Evolutionary conservation across 2,113 vertebrate genomes (phyloP).

Genomic region (Deroptyus accipitrinus): DNA sequence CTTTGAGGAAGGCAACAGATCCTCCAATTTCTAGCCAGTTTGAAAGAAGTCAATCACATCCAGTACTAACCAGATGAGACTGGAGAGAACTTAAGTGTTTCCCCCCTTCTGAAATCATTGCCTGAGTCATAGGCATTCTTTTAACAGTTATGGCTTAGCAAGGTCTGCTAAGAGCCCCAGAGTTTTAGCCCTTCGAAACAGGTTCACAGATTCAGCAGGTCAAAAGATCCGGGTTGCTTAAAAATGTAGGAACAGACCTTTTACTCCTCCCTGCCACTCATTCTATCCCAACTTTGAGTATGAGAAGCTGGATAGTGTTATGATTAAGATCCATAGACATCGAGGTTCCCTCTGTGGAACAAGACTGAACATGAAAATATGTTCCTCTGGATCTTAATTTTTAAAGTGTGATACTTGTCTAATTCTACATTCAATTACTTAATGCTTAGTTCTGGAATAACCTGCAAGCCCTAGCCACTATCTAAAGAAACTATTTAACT

Average conservation of each 20-base stretch:
- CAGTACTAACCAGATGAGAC: neutral
- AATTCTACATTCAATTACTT: neutral
- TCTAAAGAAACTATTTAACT: neutral
- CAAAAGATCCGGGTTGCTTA: neutral
- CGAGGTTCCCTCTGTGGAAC: neutral
- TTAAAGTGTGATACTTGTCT: neutral
- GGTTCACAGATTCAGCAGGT: neutral
- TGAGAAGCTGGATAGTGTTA: neutral
- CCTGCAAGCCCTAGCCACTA: neutral
- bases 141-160: neutral
- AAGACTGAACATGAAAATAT: neutral
- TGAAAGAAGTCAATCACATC: neutral
- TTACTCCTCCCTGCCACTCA: rapidly evolving
- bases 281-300: neutral
- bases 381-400: neutral
- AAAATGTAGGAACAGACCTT: neutral
- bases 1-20: neutral
- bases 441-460: neutral
- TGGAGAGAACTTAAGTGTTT: neutral
- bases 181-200: neutral
- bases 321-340: neutral
- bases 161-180: neutral
- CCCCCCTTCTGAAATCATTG: neutral
- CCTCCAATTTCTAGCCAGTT: neutral
- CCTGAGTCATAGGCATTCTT: neutral